A percentile compares a stretch with the other conserved stretches of the same genome.
phyloP scores from a whole-genome alignment of 2,888 invertebrate genomes.

The Sinhomidia bicolor region DNA sequence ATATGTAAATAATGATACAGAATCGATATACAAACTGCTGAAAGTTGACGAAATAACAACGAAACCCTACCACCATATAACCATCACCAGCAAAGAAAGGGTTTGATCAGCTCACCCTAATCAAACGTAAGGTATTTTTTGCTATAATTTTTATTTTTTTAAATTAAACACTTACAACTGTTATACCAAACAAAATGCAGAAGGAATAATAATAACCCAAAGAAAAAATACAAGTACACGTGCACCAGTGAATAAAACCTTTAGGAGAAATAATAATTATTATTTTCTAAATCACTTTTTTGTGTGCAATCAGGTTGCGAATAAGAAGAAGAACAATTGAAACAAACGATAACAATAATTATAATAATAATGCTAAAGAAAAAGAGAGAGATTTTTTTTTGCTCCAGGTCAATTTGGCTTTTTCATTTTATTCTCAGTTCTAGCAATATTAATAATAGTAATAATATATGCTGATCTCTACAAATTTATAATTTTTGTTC shows the following conservation, averaged over 20 bases:
- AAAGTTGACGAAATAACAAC: background rate
- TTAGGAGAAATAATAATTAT: background rate
- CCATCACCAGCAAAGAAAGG: background rate
- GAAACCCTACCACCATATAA: background rate
- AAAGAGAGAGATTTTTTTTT: conserved; percentile 19
- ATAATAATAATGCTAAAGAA: background rate
- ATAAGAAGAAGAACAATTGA: background rate
- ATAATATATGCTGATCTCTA: conserved; percentile 19
- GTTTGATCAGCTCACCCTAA: conserved; percentile 37
- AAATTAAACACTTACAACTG: too few relatives aligned
- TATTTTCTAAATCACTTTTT: conserved; percentile 20
- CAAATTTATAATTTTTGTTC: conserved; percentile 3
- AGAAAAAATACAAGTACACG: background rate
- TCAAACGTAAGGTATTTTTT: too few relatives aligned
- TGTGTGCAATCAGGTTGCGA: background rate
- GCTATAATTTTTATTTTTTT: too few relatives aligned
- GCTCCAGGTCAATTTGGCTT: conserved; percentile 40
- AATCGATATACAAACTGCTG: background rate
- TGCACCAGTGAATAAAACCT: background rate
- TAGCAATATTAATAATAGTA: background rate
- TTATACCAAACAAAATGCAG: background rate
- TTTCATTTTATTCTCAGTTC: conserved; percentile 43
- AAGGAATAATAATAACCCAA: background rate
- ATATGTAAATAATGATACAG: background rate
- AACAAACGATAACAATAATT: background rate